Percentiles rank a stretch among this genome's conserved stretches.
Evolutionary conservation across 2,113 vertebrate species (phyloP).

Genomic region (Pterocles burchelli): DNA sequence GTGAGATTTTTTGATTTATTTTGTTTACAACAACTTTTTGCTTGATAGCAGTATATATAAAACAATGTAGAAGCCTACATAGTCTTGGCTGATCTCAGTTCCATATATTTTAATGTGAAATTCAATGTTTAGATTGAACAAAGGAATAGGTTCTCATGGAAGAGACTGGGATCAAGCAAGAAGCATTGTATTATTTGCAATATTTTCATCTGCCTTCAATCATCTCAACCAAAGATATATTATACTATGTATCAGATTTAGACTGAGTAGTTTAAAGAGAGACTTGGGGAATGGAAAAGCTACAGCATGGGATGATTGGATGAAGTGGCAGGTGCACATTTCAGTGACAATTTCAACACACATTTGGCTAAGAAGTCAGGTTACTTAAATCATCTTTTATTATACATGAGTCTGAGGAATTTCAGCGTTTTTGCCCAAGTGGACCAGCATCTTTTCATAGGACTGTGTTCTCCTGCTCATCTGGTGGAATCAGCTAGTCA

Average conservation of each 20-base stretch:
- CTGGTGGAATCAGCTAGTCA: not conserved
- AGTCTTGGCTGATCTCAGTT: not conserved
- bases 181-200: not conserved
- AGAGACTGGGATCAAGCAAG: not conserved
- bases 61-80: not conserved
- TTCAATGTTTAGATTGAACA: not conserved
- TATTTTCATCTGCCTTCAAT: not conserved
- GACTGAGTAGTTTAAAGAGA: not conserved
- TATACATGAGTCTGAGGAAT: not conserved
- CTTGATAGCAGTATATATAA: not conserved
- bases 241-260: not conserved
- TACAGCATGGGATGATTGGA: not conserved
- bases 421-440: not conserved
- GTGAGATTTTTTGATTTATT: not conserved
- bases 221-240: not conserved
- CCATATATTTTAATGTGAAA: not conserved
- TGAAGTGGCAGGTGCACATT: not conserved
- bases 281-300: not conserved
- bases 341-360: not conserved
- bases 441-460: not conserved
- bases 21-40: not conserved
- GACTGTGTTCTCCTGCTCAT: not conserved
- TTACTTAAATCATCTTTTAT: not conserved
- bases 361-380: not conserved
- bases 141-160: not conserved